Base-by-base conservation (phyloP, 2,113 vertebrate genomes). In the Bubo blakistoni region DNA sequence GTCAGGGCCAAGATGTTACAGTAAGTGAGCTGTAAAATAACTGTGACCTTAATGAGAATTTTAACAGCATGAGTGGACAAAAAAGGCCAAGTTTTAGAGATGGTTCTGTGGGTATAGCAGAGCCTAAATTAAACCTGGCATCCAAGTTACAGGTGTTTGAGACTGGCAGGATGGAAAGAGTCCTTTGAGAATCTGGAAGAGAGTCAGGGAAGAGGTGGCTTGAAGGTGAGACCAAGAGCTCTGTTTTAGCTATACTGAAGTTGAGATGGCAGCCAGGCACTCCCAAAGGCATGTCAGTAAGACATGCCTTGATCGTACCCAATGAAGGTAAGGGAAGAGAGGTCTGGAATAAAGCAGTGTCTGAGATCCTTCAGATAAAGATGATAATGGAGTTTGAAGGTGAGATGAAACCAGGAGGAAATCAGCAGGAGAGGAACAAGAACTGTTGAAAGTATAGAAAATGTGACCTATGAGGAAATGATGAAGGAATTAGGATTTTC, bases 41-140 rank as follows among this genome's bases (percentile, higher is more conserved):
- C 63, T 78, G 42, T 54, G 72, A 84, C 59, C 80, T 88, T 95
- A 94, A 94, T 55, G 80, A 94, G 46, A 92, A 74, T 63, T 88
- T 83, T 83, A 94, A 38, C 54, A 92, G 67, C 46, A 11, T 71
- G 67, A 88, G 11, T 66, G 76, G 47, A 92, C 6, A 2, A 90
- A 93, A 88, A 90, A 91, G 25, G 12, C 58, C 38, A 54, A 69
- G 24, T 73, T 96, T 77, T 73, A 83, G 92, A 73, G 49, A 73
- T 52, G 15, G 54, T 70, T 95, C 71, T 88, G 54, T 0, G 0
- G 38, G 27, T 29, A 72, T 13, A 61, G 10, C 29, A 55, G 52
- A 73, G 13, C 22, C 46, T 80, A 88, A 92, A 94, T 91, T 78
- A 92, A 96, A 81, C 22, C 34, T 81, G 80, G 27, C 54, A 77